Evolutionary conservation across 2,113 vertebrate species (phyloP).

Genomic region (Platichthys flesus): DNA sequence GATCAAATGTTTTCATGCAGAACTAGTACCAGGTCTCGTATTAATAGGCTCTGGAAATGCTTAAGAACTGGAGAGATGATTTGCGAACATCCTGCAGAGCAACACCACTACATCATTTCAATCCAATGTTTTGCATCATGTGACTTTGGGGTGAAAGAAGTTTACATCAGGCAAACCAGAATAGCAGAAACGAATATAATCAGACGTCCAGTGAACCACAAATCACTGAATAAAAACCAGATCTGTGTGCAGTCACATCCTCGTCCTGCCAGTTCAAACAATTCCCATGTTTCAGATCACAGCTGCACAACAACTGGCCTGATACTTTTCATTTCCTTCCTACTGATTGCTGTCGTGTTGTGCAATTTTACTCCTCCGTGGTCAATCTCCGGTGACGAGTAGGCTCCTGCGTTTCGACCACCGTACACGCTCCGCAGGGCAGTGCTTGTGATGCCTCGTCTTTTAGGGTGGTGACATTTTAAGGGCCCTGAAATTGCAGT

Average conservation of each 20-base stretch:
- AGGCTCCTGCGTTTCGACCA: conserved; percentile 21
- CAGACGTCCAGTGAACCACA: conserved; percentile 5
- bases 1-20: conserved; percentile 22
- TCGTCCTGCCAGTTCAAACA: conserved; percentile 21
- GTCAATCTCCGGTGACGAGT: conserved; percentile 26
- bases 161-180: background rate
- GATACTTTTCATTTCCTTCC: conserved; percentile 16
- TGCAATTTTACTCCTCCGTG: conserved; percentile 14
- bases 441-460: conserved; percentile 39
- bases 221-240: background rate
- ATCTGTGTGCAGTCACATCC: conserved; percentile 22
- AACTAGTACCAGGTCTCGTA: background rate
- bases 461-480: conserved; percentile 37
- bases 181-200: background rate
- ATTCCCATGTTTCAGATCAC: conserved; percentile 19
- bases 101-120: conserved; percentile 7
- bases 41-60: background rate
- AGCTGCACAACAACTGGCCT: conserved; percentile 10
- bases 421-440: conserved; percentile 1
- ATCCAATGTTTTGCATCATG: background rate
- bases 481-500: conserved; percentile 13
- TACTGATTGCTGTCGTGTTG: conserved; percentile 14
- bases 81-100: background rate
- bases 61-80: background rate
- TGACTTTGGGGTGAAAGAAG: background rate